Evolutionary conservation across 1,140 invertebrate species (phyloP).

Genomic region (Branchinecta lynchi): DNA sequence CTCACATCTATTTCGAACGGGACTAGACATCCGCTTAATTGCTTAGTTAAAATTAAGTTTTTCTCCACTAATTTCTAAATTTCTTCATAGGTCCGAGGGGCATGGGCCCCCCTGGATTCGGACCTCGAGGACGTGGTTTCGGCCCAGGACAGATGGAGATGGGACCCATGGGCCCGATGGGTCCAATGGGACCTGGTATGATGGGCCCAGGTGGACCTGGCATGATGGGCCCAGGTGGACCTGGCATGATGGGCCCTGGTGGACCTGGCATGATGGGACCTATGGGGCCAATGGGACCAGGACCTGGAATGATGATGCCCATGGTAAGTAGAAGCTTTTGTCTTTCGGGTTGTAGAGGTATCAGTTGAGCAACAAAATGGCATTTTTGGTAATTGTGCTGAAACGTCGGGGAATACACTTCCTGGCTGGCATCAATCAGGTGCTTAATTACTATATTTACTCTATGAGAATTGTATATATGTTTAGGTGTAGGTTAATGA

Average conservation of each 20-base stretch:
- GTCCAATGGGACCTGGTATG: constrained; percentile 12
- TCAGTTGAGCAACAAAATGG: not conserved
- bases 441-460: no score
- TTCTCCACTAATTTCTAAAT: not conserved
- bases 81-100: not conserved
- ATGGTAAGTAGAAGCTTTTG: not conserved
- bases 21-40: no score
- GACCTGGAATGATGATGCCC: constrained; percentile 11
- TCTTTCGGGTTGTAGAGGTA: constrained; percentile 12
- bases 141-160: not conserved
- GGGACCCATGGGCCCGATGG: not conserved
- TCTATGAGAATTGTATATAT: no score
- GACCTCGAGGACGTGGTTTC: constrained; percentile 15
- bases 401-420: not conserved
- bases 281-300: constrained; percentile 15
- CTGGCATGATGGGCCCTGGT: not conserved
- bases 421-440: constrained; percentile 20
- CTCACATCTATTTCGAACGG: no score
- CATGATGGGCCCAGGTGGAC: constrained; percentile 5
- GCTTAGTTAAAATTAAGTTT: no score
- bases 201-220: constrained; percentile 8
- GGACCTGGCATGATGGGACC: constrained; percentile 15
- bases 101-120: not conserved
- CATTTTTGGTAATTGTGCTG: constrained; percentile 5
- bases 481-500: no score